Evolutionary conservation across 1,140 invertebrate species (phyloP), one percentile per base, ranked within the genome.

Genomic region (Nilaparvata lugens): DNA sequence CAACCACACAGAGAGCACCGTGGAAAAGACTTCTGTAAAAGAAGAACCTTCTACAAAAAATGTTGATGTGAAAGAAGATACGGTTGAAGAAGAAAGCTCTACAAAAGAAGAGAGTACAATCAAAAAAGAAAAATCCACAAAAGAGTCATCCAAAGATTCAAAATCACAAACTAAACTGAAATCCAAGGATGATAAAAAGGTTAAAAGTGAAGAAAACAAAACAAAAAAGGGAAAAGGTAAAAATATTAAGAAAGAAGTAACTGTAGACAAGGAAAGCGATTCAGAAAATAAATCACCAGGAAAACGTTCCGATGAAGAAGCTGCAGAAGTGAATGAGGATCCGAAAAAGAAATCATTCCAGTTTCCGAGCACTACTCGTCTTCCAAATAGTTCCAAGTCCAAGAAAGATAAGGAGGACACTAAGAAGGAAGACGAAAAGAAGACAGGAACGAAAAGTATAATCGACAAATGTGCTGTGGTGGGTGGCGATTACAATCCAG

Each of bases 401-500:
- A 54, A 61, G 25, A 62, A 21, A 40, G 42, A 56, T 19, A 31
- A 4, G 5, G 24, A 31, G 5, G 16, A 25, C 2, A 14, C 13
- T 54, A 23, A 59, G 19, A 45, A 59, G 13, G 53, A 60, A 38
- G 51, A 51, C 25, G 42, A 38, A 6, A 60, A 53, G 19, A 21
- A 31, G 11, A 23, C 24, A 31, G 19, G 25, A 19, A 25, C 58
- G 6, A 48, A 48, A 19, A 28, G 14, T n/a, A 28, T 52, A 11
- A 35, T 35, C 13, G 31, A 35, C 31, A 35, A 35, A 43, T 24
- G 19, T 4, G 19, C 25, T 18, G 54, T 45, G n/a, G 19, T 62
- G 72, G 74, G 72, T 54, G 69, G 66, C 7, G 75, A 79, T 35
- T 97, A 94, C 71, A 81, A 93, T 75, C 95, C 95, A 1, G 76